Evolutionary conservation across 2,888 invertebrate species (phyloP).

Genomic region (Homarus gammarus): DNA sequence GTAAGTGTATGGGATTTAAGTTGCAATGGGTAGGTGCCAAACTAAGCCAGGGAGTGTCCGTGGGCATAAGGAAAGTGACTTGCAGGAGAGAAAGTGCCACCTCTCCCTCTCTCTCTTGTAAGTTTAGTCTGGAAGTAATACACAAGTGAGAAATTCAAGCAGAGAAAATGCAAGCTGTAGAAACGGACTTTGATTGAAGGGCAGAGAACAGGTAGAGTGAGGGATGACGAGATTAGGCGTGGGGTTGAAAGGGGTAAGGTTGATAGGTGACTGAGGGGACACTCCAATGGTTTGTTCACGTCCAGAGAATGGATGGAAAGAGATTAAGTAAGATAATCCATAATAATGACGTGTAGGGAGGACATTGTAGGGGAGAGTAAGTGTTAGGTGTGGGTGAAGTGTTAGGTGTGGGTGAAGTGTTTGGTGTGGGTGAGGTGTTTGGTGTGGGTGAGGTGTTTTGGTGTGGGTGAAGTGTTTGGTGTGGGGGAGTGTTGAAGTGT

Average conservation of each 20-base stretch:
- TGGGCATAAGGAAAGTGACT: too few relatives aligned
- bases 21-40: too few relatives aligned
- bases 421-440: too few relatives aligned
- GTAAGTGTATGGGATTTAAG: too few relatives aligned
- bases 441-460: too few relatives aligned
- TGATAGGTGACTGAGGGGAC: slow-evolving; percentile 18
- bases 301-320: slow-evolving; percentile 1
- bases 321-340: slow-evolving; percentile 17
- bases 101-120: background rate
- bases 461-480: too few relatives aligned
- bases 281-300: slow-evolving; percentile 1
- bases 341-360: slow-evolving; percentile 10
- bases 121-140: background rate
- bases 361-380: slow-evolving; percentile 8
- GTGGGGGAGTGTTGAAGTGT: too few relatives aligned
- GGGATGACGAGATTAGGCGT: slow-evolving; percentile 10
- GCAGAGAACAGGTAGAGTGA: slow-evolving; percentile 15
- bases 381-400: slow-evolving; percentile 4
- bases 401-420: too few relatives aligned
- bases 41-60: too few relatives aligned
- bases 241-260: slow-evolving; percentile 9
- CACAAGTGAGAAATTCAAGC: slow-evolving; percentile 1
- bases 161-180: slow-evolving; percentile 15
- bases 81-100: too few relatives aligned
- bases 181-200: slow-evolving; percentile 15